phyloP scores from a whole-genome alignment of 2,888 invertebrate genomes.

The Orthosia gracilis region DNA sequence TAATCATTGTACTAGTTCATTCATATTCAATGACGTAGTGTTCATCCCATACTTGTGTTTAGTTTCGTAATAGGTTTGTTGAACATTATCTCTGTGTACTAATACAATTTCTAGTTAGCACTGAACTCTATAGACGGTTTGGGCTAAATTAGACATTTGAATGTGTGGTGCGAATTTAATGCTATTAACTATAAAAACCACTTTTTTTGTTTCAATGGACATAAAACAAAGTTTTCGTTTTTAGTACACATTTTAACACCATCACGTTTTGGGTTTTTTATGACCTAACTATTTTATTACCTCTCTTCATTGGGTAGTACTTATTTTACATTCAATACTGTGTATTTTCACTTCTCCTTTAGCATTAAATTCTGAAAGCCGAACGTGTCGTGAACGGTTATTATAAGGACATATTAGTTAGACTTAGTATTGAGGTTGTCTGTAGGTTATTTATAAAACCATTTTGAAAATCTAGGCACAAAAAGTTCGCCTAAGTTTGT shows the following conservation, averaged over 20 bases:
- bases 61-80: constrained; percentile 19
- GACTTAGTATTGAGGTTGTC: constrained; percentile 40
- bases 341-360: constrained; percentile 5
- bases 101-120: not conserved
- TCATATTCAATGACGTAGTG: constrained; percentile 54
- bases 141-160: not conserved
- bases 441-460: constrained; percentile 61
- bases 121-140: not conserved
- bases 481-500: constrained; percentile 61
- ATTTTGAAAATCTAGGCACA: constrained; percentile 44
- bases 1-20: constrained; percentile 67
- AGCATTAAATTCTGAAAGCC: not conserved
- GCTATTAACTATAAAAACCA: not conserved
- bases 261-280: constrained; percentile 32
- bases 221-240: constrained; percentile 37
- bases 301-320: not conserved
- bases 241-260: constrained; percentile 17
- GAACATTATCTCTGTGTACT: constrained; percentile 5
- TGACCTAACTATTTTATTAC: constrained; percentile 23
- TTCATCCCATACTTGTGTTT: constrained; percentile 11
- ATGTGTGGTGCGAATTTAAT: constrained; percentile 12
- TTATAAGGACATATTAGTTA: constrained; percentile 2
- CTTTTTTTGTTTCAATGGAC: constrained; percentile 19
- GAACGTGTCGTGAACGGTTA: not conserved
- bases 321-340: constrained; percentile 11